These are phyloP conservation scores for Sebastes nivosus DNA, from an alignment of 2,797 vertebrate genomes.

Conservation along the genomic window DNA sequence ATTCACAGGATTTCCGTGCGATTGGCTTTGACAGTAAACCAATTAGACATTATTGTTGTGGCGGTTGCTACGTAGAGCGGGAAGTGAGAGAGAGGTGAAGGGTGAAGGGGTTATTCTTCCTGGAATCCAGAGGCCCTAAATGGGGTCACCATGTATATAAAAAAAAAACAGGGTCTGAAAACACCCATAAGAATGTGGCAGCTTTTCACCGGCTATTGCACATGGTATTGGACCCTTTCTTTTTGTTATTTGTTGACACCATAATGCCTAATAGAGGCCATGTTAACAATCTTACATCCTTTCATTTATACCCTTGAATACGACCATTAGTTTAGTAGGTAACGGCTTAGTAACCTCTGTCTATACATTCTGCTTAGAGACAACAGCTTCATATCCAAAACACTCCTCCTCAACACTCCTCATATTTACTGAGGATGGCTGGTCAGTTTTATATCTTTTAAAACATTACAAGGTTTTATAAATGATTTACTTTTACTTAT, in stretches of 20 bases:
- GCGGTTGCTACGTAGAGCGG: constrained; percentile 64
- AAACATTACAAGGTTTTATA: neutral
- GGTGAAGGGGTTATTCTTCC: constrained; percentile 70
- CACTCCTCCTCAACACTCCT: neutral
- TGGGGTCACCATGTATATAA: constrained; percentile 41
- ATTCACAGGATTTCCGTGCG: constrained; percentile 31
- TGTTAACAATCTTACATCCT: neutral
- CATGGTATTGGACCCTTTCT: neutral
- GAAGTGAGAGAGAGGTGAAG: constrained; percentile 66
- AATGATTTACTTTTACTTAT: neutral
- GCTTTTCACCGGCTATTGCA: neutral
- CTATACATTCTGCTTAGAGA: neutral
- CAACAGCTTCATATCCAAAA: neutral
- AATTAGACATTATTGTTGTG: constrained; percentile 76
- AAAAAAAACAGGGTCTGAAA: constrained; percentile 19
- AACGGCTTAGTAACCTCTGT: neutral
- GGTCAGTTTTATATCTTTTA: neutral
- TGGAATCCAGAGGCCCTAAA: constrained; percentile 72
- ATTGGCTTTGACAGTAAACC: constrained; percentile 78
- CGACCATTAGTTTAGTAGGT: neutral
- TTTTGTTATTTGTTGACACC: neutral
- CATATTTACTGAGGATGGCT: neutral
- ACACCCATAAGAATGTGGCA: constrained; percentile 38
- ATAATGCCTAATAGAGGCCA: neutral
- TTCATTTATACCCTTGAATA: neutral